Percentiles rank a stretch among this genome's conserved stretches.
Conservation (phyloP, 2,797 vertebrate genomes). For the Bovichtus variegatus region DNA sequence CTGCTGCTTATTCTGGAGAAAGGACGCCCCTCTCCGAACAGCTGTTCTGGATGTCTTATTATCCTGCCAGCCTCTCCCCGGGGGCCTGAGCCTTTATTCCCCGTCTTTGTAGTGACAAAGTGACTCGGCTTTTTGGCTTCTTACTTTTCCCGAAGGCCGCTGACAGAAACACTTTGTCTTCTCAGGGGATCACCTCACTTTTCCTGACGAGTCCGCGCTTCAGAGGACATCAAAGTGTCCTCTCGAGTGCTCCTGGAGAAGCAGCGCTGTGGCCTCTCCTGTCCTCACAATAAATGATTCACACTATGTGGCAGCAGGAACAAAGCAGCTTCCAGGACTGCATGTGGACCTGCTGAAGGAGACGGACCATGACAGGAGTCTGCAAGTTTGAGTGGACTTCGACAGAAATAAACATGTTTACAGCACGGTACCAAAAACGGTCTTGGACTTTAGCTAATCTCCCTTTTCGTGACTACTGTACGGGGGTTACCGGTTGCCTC, state of each 20-base stretch:
- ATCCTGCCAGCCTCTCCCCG: background rate
- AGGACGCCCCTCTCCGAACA: conserved; percentile 50
- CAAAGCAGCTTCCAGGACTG: conserved; percentile 47
- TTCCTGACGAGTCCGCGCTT: background rate
- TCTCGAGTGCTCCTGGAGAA: conserved; percentile 7
- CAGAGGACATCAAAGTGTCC: conserved; percentile 30
- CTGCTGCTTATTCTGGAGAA: conserved; percentile 41
- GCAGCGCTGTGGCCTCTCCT: background rate
- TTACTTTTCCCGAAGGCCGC: conserved; percentile 21
- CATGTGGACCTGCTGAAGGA: conserved; percentile 34
- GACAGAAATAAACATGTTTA: too few species aligned
- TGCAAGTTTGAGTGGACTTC: conserved; percentile 17
- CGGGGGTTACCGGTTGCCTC: too few species aligned
- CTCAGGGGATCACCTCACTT: conserved; percentile 19
- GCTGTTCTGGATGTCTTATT: conserved; percentile 64
- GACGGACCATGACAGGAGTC: conserved; percentile 18
- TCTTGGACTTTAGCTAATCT: too few species aligned
- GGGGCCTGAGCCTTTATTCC: conserved; percentile 10
- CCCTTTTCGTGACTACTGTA: too few species aligned
- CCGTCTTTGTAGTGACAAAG: conserved; percentile 33
- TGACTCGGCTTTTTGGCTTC: conserved; percentile 39
- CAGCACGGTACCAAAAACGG: too few species aligned
- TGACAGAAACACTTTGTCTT: conserved; percentile 27
- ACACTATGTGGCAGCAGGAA: conserved; percentile 33
- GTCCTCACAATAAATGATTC: conserved; percentile 33